Evolutionary conservation across 2,113 vertebrate genomes (phyloP).

Genomic region (Onychostruthus taczanowskii): DNA sequence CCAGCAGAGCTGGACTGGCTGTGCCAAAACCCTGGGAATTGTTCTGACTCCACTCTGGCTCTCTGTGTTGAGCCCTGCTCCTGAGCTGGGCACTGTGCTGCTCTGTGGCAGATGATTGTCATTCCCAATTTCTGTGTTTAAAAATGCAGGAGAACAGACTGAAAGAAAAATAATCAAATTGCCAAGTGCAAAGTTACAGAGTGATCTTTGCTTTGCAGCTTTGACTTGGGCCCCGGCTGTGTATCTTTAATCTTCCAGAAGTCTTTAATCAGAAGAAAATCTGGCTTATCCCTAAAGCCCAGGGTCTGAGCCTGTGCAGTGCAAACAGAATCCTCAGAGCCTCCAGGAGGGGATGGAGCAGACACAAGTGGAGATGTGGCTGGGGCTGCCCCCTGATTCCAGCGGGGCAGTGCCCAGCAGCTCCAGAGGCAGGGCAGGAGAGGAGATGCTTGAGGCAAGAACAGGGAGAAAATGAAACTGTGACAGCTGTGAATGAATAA

Average conservation of each 20-base stretch:
- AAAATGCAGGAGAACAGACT: not conserved
- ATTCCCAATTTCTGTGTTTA: not conserved
- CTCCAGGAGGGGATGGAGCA: not conserved
- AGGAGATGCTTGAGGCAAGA: not conserved
- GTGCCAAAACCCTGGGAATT: not conserved
- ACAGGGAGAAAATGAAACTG: not conserved
- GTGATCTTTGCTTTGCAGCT: conserved; percentile 59
- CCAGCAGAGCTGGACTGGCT: not conserved
- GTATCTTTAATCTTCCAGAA: conserved; percentile 57
- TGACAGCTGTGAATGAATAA: not conserved
- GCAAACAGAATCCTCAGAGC: conserved; percentile 9
- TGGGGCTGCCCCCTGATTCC: not conserved
- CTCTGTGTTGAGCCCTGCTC: not conserved
- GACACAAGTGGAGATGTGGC: not conserved
- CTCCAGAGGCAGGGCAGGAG: not conserved
- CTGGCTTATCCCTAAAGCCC: conserved; percentile 56
- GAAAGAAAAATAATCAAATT: not conserved
- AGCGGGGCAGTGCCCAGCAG: not conserved
- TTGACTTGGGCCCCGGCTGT: conserved; percentile 18
- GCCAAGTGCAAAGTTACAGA: not conserved
- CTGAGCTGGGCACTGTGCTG: not conserved
- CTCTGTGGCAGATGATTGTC: not conserved
- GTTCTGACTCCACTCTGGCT: not conserved
- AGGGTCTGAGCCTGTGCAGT: not conserved
- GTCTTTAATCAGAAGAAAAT: conserved; percentile 60